Percentiles rank a stretch among this genome's conserved stretches.
These are phyloP conservation scores for Sesamia inferens DNA, from an alignment of 2,888 invertebrate genomes.

Conservation along the genomic window DNA sequence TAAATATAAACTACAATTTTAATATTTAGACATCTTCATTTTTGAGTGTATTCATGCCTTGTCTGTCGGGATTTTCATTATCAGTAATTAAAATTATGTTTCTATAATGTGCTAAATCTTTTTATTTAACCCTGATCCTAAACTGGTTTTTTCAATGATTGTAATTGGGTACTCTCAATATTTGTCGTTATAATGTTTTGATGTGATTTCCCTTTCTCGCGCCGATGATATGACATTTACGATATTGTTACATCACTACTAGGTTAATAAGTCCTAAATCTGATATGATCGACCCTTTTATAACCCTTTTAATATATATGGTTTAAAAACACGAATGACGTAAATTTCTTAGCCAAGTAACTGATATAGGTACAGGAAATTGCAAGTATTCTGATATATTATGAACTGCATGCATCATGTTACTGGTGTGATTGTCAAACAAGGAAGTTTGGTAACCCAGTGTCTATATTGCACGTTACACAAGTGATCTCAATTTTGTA, in stretches of 20 bases:
- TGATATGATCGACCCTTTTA: not conserved
- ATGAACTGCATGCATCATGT: conserved; percentile 50
- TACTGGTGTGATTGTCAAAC: conserved; percentile 61
- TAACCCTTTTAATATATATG: too few relatives aligned
- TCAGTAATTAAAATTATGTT: not conserved
- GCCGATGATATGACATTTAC: not conserved
- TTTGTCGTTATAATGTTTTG: not conserved
- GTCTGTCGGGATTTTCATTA: not conserved
- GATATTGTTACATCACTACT: not conserved
- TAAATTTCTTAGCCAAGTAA: conserved; percentile 29
- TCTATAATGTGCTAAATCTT: not conserved
- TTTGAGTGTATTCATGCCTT: not conserved
- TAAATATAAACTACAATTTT: too few relatives aligned
- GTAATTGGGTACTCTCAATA: too few relatives aligned
- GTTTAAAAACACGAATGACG: not conserved
- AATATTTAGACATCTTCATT: not conserved
- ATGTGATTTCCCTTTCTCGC: not conserved
- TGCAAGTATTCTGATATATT: conserved; percentile 50
- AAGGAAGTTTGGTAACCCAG: conserved; percentile 63
- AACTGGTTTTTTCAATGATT: not conserved
- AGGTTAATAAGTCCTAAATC: not conserved
- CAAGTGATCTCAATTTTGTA: conserved; percentile 62
- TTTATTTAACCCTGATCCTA: too few relatives aligned
- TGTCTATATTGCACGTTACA: conserved; percentile 57
- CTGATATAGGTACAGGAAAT: conserved; percentile 18